Percentiles rank a stretch among this genome's conserved stretches.
These are phyloP conservation scores for Heteromurus nitidus DNA, from an alignment of 2,888 invertebrate genomes.

Conservation along the genomic window DNA sequence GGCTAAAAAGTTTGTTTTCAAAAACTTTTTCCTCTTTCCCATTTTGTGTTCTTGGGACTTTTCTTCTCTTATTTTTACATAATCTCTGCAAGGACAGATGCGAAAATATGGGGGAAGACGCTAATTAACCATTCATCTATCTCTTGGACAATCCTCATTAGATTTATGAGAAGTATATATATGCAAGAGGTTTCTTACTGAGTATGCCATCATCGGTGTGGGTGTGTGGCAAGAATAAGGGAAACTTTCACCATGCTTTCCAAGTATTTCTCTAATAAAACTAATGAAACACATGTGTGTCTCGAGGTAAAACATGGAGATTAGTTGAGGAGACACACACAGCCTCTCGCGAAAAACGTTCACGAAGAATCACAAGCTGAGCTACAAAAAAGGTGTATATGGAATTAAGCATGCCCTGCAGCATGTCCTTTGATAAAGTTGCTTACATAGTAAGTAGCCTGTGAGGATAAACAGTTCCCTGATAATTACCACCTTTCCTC, in stretches of 20 bases:
- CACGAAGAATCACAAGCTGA: neutral
- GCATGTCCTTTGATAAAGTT: neutral
- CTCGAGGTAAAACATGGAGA: neutral
- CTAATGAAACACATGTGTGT: neutral
- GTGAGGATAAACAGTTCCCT: neutral
- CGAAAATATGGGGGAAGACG: neutral
- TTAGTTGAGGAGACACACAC: neutral
- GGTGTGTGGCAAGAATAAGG: neutral
- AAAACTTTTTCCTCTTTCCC: too few relatives aligned
- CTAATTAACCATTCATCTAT: constrained; percentile 46
- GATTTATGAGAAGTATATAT: constrained; percentile 31
- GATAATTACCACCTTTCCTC: neutral
- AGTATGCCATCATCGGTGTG: neutral
- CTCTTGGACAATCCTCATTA: constrained; percentile 36
- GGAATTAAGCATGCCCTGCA: neutral
- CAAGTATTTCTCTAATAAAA: neutral
- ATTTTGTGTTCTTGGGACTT: too few relatives aligned
- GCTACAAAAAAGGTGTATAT: neutral
- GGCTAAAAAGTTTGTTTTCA: too few relatives aligned
- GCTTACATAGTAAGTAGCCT: neutral
- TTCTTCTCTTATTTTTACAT: too few relatives aligned
- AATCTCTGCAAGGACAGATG: neutral
- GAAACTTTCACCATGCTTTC: neutral
- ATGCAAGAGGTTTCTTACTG: neutral
- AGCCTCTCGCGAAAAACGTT: neutral